A percentile compares a stretch with the other conserved stretches of the same genome.
Conservation (phyloP, 1,140 invertebrate genomes). For the Wiebesia pumilae region DNA sequence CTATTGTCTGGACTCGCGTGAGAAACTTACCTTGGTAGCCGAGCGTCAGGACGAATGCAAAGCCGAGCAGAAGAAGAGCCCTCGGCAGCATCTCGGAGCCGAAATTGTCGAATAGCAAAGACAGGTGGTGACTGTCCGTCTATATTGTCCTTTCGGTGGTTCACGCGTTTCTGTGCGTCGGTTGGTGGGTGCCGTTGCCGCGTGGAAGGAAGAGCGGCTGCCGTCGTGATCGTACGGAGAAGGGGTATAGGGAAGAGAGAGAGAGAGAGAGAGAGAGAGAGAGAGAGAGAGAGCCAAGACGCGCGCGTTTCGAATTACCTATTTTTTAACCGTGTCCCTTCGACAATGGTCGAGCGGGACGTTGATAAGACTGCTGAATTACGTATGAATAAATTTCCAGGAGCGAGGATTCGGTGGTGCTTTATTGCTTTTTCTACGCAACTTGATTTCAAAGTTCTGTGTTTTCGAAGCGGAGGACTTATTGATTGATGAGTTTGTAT, state of each 20-base stretch:
- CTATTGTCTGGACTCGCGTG: background rate
- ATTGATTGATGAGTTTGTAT: too few relatives aligned
- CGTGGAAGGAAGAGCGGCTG: constrained; percentile 17
- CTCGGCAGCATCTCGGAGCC: constrained; percentile 35
- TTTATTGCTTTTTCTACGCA: background rate
- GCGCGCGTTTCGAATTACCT: constrained; percentile 14
- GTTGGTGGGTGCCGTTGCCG: constrained; percentile 5
- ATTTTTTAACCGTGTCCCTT: background rate
- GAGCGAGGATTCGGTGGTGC: background rate
- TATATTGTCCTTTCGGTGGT: constrained; percentile 24
- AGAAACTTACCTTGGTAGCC: constrained; percentile 13
- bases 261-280: background rate
- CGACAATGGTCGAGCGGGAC: background rate
- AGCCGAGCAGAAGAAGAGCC: constrained; percentile 12
- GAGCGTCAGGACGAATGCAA: constrained; percentile 26
- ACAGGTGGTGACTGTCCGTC: background rate
- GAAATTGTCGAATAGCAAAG: background rate
- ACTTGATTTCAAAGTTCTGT: background rate
- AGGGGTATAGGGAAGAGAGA: background rate
- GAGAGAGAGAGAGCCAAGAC: background rate
- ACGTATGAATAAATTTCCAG: background rate
- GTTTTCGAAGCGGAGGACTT: too few relatives aligned
- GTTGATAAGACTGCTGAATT: background rate
- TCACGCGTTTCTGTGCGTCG: constrained; percentile 44
- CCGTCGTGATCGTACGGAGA: background rate